phyloP scores from a whole-genome alignment of 2,797 vertebrate species.

The Benthosema pterotum region DNA sequence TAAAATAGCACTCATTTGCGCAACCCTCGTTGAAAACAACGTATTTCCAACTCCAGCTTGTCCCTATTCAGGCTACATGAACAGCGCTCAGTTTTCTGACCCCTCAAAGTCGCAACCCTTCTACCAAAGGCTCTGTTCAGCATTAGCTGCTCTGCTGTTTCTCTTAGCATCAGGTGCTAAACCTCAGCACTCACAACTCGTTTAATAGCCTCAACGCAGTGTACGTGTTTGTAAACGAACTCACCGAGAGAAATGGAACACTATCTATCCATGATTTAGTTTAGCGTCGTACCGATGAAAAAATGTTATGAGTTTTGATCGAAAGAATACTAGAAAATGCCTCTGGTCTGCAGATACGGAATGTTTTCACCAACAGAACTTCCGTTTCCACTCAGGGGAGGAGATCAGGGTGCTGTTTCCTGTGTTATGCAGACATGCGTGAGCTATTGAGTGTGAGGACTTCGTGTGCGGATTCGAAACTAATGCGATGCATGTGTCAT shows the following conservation, averaged over 20 bases:
- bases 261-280: constrained; percentile 70
- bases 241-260: constrained; percentile 52
- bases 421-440: not conserved
- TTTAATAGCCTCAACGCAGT: fast-evolving
- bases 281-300: not conserved
- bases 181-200: not conserved
- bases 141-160: constrained; percentile 54
- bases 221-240: not conserved
- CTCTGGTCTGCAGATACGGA: constrained; percentile 6
- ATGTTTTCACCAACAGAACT: constrained; percentile 32
- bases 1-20: too few species aligned
- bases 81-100: too few species aligned
- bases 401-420: constrained; percentile 53
- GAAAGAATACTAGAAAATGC: constrained; percentile 1
- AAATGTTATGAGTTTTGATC: not conserved
- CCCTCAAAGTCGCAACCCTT: too few species aligned
- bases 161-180: constrained; percentile 39
- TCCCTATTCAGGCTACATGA: too few species aligned
- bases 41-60: too few species aligned
- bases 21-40: too few species aligned
- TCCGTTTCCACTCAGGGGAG: constrained; percentile 56
- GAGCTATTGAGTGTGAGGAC: too few species aligned
- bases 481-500: too few species aligned
- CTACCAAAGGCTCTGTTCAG: too few species aligned
- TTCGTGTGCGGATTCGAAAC: too few species aligned